These are phyloP conservation scores for Dendrolimus houi DNA, from an alignment of 2,888 invertebrate genomes.

Conservation along the genomic window DNA sequence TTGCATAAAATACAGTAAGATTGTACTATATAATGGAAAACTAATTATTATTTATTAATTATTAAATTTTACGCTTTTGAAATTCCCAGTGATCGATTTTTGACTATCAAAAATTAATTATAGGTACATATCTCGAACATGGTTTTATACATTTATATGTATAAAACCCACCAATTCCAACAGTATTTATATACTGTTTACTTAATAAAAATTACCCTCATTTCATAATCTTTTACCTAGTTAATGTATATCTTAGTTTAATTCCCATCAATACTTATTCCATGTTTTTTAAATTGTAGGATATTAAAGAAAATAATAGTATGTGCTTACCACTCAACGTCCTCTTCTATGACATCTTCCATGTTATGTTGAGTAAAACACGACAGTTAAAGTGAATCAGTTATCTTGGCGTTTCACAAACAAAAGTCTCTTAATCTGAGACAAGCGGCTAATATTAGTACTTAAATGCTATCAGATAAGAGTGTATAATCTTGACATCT, in stretches of 20 bases:
- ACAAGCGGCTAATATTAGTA: conserved; percentile 11
- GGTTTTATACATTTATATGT: no score
- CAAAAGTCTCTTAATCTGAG: conserved; percentile 11
- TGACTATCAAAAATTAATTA: no score
- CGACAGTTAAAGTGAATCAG: conserved; percentile 9
- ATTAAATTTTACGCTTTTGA: no score
- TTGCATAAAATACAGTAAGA: no score
- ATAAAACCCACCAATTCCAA: no score
- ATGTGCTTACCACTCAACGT: conserved; percentile 29
- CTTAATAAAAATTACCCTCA: no score
- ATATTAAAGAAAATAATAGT: background rate
- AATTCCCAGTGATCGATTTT: no score
- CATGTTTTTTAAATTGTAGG: background rate
- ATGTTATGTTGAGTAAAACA: conserved; percentile 21
- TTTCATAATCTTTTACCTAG: no score
- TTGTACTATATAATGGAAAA: no score
- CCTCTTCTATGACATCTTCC: conserved; percentile 45
- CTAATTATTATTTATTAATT: no score
- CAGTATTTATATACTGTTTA: no score
- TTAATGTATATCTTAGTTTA: background rate
- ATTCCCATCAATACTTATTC: background rate
- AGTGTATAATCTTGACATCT: conserved; percentile 20
- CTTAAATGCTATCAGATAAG: conserved; percentile 19
- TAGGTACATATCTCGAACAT: no score
- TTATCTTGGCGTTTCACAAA: conserved; percentile 8